A percentile compares a stretch with the other conserved stretches of the same genome.
Conservation (phyloP, 2,113 vertebrate genomes). For the Platysteira castanea region DNA sequence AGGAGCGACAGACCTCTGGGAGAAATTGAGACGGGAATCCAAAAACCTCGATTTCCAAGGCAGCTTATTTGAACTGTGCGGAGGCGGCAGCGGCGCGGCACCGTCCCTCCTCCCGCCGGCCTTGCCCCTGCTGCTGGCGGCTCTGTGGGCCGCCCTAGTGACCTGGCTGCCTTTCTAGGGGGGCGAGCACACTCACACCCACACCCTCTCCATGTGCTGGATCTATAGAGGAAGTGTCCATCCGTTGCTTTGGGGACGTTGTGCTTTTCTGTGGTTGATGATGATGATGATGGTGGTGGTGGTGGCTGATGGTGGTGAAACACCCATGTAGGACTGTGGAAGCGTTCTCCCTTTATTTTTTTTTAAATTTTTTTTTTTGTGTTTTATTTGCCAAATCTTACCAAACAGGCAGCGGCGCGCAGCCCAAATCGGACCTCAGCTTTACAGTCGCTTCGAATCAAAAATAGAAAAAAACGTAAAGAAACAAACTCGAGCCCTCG, state of each 20-base stretch:
- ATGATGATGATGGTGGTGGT: slow-evolving; percentile 62
- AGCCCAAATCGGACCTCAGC: slow-evolving; percentile 79
- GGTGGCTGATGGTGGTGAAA: slow-evolving; percentile 55
- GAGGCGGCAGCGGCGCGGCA: slow-evolving; percentile 79
- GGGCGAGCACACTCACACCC: slow-evolving; percentile 48
- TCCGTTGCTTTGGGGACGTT: slow-evolving; percentile 65
- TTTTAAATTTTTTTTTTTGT: background rate
- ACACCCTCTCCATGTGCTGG: slow-evolving; percentile 67
- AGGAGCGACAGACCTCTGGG: slow-evolving; percentile 95
- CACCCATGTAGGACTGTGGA: slow-evolving; percentile 74
- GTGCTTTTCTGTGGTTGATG: slow-evolving; percentile 73
- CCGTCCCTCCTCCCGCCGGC: slow-evolving; percentile 65
- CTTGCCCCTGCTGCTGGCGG: slow-evolving; percentile 76
- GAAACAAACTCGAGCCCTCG: slow-evolving; percentile 64
- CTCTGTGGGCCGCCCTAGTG: slow-evolving; percentile 82
- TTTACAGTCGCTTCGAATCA: slow-evolving; percentile 73
- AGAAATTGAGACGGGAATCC: slow-evolving; percentile 96
- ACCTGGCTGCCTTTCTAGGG: slow-evolving; percentile 89
- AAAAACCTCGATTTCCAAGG: slow-evolving; percentile 95
- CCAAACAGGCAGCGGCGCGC: slow-evolving; percentile 72
- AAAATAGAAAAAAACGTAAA: background rate
- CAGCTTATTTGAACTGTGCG: slow-evolving; percentile 97
- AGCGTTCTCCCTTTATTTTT: slow-evolving; percentile 36
- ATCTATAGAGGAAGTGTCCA: slow-evolving; percentile 71
- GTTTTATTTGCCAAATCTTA: slow-evolving; percentile 78